A percentile compares a stretch with the other conserved stretches of the same genome.
Conservation (phyloP, 2,113 vertebrate genomes). For the Barbus barbus region DNA sequence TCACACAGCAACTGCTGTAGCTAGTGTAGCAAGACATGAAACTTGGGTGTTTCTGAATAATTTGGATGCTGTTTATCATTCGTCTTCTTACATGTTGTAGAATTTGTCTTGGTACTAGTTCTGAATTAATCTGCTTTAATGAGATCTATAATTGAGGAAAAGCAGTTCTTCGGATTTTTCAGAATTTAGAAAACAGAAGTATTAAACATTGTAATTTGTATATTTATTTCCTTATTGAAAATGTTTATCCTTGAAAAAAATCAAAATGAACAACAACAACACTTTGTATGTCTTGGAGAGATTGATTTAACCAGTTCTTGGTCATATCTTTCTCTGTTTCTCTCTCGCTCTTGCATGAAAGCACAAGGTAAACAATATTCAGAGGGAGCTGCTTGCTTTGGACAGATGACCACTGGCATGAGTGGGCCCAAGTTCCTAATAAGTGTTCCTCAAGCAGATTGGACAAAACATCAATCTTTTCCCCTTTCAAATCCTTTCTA, state of each 20-base stretch:
- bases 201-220: neutral
- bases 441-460: slow-evolving; percentile 38
- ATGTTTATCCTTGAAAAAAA: too few relatives aligned
- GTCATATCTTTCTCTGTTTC: slow-evolving; percentile 14
- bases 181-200: neutral
- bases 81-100: slow-evolving; percentile 50
- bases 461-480: neutral
- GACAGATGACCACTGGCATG: slow-evolving; percentile 48
- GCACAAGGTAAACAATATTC: slow-evolving; percentile 52
- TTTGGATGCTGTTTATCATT: slow-evolving; percentile 48
- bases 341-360: slow-evolving; percentile 42
- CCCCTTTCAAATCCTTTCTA: neutral
- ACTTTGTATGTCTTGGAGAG: slow-evolving; percentile 32
- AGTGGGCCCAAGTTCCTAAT: slow-evolving; percentile 44
- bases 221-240: too few relatives aligned
- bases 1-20: slow-evolving; percentile 62
- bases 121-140: slow-evolving; percentile 40
- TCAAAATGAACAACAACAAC: neutral
- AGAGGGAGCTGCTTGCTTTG: slow-evolving; percentile 55
- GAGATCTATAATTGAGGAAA: slow-evolving; percentile 4
- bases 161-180: neutral
- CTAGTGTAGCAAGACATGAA: slow-evolving; percentile 60
- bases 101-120: slow-evolving; percentile 58
- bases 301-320: slow-evolving; percentile 18
- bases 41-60: slow-evolving; percentile 46